Percentiles rank a stretch among this genome's conserved stretches.
Evolutionary conservation across 1,140 invertebrate genomes (phyloP).

Genomic region (Phortica variegata): DNA sequence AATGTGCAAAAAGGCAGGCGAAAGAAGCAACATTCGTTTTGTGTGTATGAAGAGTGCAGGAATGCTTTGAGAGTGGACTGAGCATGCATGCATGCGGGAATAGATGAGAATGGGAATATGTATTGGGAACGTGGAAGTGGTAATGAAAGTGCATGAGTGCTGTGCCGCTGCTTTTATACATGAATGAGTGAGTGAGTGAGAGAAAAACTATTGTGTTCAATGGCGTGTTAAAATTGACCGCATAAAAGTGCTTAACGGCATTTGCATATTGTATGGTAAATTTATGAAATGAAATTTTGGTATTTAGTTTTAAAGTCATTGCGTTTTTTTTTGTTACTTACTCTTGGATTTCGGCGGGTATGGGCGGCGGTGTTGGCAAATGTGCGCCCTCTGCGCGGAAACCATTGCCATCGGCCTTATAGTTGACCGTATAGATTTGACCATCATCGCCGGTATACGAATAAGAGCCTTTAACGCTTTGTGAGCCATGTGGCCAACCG

Average conservation of each 20-base stretch:
- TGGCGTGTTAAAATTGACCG: neutral
- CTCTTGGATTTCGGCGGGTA: constrained; percentile 59
- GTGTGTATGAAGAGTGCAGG: too few species aligned
- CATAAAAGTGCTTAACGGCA: constrained; percentile 1
- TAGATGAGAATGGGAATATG: too few species aligned
- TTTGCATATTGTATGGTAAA: constrained; percentile 15
- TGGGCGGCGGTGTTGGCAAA: constrained; percentile 70
- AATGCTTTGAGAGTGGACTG: too few species aligned
- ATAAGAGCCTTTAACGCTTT: constrained; percentile 66
- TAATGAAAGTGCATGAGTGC: too few species aligned
- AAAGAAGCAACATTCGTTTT: too few species aligned
- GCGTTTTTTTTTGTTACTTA: constrained; percentile 33
- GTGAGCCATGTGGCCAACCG: constrained; percentile 59
- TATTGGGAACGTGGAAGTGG: too few species aligned
- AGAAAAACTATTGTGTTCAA: too few species aligned
- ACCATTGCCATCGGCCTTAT: constrained; percentile 66
- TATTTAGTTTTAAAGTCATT: neutral
- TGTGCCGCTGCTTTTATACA: too few species aligned
- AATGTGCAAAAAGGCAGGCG: too few species aligned
- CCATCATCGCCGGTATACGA: constrained; percentile 65
- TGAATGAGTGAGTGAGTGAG: too few species aligned
- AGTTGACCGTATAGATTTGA: constrained; percentile 67
- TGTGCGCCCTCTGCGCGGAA: constrained; percentile 71
- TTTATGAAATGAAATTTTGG: neutral
- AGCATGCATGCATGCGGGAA: too few species aligned